Conservation (phyloP, 1,140 invertebrate species). For the Coenobita brevimanus region DNA sequence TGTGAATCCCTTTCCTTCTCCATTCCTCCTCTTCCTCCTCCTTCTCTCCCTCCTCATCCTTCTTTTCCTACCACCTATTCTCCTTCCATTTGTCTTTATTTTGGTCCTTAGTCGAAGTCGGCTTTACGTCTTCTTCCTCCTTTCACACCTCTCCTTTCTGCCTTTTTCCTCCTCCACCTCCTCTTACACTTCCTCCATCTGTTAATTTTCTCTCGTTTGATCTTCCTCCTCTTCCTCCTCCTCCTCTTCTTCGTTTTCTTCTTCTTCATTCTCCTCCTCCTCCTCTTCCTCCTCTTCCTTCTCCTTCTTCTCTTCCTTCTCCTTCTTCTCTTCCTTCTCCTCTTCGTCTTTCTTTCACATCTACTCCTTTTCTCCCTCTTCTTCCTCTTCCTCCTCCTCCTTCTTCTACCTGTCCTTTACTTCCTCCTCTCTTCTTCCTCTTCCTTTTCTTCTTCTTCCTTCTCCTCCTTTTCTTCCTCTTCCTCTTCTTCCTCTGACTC, state of each 20-base stretch:
- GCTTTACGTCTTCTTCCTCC: too few species aligned
- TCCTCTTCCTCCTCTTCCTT: not conserved
- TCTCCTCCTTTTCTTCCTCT: not conserved
- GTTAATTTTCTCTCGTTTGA: not conserved
- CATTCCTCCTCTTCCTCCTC: too few species aligned
- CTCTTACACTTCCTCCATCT: not conserved
- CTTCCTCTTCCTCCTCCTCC: not conserved
- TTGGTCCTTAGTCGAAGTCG: too few species aligned
- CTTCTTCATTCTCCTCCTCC: not conserved
- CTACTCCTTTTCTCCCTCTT: too few species aligned
- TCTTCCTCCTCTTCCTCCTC: not conserved
- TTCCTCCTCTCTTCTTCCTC: not conserved
- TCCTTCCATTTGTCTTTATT: too few species aligned
- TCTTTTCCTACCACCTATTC: too few species aligned
- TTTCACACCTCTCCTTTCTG: too few species aligned
- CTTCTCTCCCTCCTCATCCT: too few species aligned
- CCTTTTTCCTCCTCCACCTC: too few species aligned
- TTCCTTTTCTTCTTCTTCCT: not conserved
- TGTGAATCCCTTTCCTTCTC: too few species aligned
- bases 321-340: not conserved
- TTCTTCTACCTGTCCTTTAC: not conserved
- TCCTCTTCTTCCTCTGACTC: not conserved
- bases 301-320: not conserved
- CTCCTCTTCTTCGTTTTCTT: not conserved
- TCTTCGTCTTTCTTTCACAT: too few species aligned